Percentiles rank a stretch among this genome's conserved stretches.
Evolutionary conservation across 2,888 invertebrate genomes (phyloP).

Genomic region (Siphlonurus alternatus): DNA sequence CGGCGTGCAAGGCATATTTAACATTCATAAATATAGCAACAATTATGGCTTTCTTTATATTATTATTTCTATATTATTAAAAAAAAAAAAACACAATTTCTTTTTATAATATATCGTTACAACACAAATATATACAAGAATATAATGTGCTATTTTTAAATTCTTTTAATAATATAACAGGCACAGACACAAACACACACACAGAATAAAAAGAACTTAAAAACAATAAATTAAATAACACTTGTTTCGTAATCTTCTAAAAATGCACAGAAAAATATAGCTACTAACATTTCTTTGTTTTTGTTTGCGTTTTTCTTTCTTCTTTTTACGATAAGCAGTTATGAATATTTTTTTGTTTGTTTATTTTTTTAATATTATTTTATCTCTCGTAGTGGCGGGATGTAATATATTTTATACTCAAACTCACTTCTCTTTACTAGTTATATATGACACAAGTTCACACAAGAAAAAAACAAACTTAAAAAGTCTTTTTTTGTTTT

Average conservation of each 20-base stretch:
- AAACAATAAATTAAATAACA: not conserved
- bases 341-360: not conserved
- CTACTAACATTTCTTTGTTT: not conserved
- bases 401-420: not conserved
- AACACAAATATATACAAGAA: not conserved
- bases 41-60: not conserved
- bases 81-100: not conserved
- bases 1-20: not conserved
- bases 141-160: not conserved
- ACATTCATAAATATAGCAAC: not conserved
- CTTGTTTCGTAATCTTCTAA: not conserved
- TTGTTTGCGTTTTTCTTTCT: not conserved
- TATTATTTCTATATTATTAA: not conserved
- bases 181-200: not conserved
- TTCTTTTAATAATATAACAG: not conserved
- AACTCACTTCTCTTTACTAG: not conserved
- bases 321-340: too few relatives aligned
- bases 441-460: not conserved
- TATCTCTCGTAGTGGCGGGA: not conserved
- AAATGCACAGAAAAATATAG: not conserved
- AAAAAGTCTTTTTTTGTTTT: not conserved
- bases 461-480: not conserved
- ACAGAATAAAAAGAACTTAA: too few relatives aligned
- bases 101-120: not conserved
- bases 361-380: not conserved